These are phyloP conservation scores for Eristalis pertinax DNA, from an alignment of 2,888 invertebrate genomes.

Conservation along the genomic window DNA sequence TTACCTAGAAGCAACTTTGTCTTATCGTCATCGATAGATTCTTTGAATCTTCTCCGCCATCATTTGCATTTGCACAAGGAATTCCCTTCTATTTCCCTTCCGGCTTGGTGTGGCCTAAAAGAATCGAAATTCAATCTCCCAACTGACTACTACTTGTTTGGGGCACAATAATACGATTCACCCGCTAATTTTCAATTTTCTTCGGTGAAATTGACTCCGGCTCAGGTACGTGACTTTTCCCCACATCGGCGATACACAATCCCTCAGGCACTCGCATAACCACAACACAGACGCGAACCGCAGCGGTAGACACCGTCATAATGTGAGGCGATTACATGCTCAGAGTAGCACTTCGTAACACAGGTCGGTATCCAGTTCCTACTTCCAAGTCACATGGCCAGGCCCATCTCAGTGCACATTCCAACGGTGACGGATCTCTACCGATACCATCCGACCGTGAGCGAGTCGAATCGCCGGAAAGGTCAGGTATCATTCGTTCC, in stretches of 20 bases:
- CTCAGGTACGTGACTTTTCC: conserved; percentile 56
- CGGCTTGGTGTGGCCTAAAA: background rate
- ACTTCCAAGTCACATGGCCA: background rate
- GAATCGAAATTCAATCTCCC: background rate
- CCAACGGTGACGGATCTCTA: background rate
- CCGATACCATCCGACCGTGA: background rate
- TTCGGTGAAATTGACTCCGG: conserved; percentile 47
- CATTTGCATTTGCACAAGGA: background rate
- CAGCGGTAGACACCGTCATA: background rate
- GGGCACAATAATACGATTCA: background rate
- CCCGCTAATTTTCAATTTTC: conserved; percentile 53
- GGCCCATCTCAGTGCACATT: background rate
- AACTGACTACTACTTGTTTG: background rate
- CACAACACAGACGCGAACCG: background rate
- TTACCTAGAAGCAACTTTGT: no score
- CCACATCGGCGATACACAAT: conserved; percentile 5
- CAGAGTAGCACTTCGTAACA: background rate
- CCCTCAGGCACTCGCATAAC: background rate
- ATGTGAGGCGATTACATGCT: background rate
- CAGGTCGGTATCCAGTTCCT: background rate
- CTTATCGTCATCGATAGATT: no score
- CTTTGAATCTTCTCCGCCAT: no score
- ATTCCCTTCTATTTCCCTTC: background rate
- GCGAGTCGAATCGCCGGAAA: conserved; percentile 1
- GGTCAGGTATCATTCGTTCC: conserved; percentile 32